Base-by-base conservation (phyloP, 2,113 vertebrate species). In the Catharus minimus region DNA sequence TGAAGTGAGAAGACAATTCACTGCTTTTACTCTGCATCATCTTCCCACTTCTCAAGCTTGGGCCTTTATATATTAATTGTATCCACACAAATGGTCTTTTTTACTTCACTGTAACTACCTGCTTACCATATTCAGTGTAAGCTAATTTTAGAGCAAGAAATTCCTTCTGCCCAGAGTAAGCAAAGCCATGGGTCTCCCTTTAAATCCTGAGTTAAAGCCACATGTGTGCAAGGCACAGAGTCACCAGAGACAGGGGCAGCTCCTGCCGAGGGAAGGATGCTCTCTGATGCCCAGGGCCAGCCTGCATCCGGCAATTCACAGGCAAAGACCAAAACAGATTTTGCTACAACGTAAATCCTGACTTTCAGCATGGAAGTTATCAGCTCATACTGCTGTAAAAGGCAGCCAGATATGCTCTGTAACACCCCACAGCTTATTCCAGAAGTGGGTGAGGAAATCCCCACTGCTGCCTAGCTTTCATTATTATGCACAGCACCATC, bases 301-400 rank as follows among this genome's bases (percentile, higher is more conserved):
- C 57, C 60, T 19, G 66, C 4, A 2, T 77, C 92, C 14, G 4
- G 56, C 64, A 62, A 77, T 58, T 90, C 87, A 49, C 6, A 1
- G 14, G 50, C 79, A 86, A 49, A 82, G 33, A 46, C 15, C 71
- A 46, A 65, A 88, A 6, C 64, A 80, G 36, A 33, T 24, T 64
- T 39, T 52, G 20, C 23, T 57, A 2, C 1, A 55, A 56, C 0
- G 1, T 46, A 58, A 86, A 82, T 21, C 79, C 44, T 2, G 1
- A 28, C 64, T 64, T 77, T 50, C 79, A 62, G 65, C 8, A 1
- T 43, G 39, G 61, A 84, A 66, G n/a, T 43, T 82, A 26, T 5
- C 85, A 38, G 71, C 78, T 87, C 62, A 13, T 7, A 2, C 22
- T 27, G 47, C 80, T 58, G 64, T 28, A 36, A 73, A n/a, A 44